Percentiles rank a stretch among this genome's conserved stretches.
phyloP scores from a whole-genome alignment of 2,797 vertebrate species.

The Avahi laniger region DNA sequence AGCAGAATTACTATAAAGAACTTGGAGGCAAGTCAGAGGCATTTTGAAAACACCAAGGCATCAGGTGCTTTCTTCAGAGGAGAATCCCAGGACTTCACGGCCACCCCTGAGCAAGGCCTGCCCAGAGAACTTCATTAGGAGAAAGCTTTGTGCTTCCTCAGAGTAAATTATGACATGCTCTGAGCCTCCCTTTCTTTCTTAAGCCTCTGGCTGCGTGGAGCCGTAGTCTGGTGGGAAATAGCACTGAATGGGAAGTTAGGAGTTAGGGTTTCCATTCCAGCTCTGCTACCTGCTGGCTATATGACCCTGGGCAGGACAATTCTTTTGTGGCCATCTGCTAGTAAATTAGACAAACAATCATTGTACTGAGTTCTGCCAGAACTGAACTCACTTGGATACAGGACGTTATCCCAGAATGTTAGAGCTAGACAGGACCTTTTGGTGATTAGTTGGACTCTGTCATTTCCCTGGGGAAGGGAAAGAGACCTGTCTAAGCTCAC shows the following conservation, averaged over 20 bases:
- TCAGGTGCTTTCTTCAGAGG: neutral
- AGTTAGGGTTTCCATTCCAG: neutral
- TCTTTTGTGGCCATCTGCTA: neutral
- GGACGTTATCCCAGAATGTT: neutral
- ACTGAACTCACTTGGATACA: neutral
- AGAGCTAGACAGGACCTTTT: neutral
- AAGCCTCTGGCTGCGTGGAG: neutral
- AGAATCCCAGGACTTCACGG: neutral
- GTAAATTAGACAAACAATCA: neutral
- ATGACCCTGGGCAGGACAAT: neutral
- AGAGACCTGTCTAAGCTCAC: neutral
- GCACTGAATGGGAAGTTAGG: neutral
- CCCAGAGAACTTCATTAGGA: neutral
- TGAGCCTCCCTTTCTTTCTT: neutral
- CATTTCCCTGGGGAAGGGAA: neutral
- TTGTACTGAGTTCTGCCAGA: neutral
- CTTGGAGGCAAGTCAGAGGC: neutral
- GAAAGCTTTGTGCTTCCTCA: neutral
- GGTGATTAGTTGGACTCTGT: neutral
- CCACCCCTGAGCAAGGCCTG: neutral
- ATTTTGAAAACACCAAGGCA: neutral
- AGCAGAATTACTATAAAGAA: neutral
- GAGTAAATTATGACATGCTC: neutral
- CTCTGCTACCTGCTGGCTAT: neutral
- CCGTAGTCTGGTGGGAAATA: neutral